phyloP scores from a whole-genome alignment of 2,113 vertebrate species.

The Hiodon alosoides region DNA sequence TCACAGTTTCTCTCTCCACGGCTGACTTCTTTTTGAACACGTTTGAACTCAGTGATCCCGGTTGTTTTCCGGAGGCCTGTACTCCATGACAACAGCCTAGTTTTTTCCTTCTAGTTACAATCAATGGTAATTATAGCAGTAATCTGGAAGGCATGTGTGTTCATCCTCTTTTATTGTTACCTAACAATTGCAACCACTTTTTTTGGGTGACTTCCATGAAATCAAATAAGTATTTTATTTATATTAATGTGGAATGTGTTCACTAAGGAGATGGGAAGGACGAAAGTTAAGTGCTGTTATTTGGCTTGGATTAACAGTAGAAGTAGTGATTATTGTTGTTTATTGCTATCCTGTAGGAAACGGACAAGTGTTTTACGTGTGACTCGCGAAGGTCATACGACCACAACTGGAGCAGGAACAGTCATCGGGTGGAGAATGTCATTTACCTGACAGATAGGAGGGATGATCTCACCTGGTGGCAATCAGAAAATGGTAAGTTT shows the following conservation, averaged over 20 bases:
- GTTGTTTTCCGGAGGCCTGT: slow-evolving; percentile 44
- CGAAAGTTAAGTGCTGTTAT: neutral
- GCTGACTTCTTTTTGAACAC: neutral
- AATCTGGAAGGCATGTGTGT: slow-evolving; percentile 9
- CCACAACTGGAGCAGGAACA: slow-evolving; percentile 45
- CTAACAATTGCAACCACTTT: slow-evolving; percentile 1
- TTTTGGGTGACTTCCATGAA: neutral
- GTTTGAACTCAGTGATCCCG: neutral
- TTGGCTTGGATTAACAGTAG: neutral
- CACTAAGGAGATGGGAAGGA: neutral
- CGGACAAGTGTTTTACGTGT: slow-evolving; percentile 76
- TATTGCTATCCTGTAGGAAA: slow-evolving; percentile 52
- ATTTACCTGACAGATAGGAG: slow-evolving; percentile 60
- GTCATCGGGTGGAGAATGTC: slow-evolving; percentile 76
- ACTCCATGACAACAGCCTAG: slow-evolving; percentile 54
- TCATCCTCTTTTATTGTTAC: slow-evolving; percentile 10
- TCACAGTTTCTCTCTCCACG: neutral
- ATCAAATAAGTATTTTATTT: neutral
- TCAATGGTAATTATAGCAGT: slow-evolving; percentile 30
- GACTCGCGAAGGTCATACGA: slow-evolving; percentile 58
- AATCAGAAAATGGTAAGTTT: slow-evolving; percentile 74
- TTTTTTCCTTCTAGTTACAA: slow-evolving; percentile 47
- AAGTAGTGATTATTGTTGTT: neutral
- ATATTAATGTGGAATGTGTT: neutral
- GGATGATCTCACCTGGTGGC: slow-evolving; percentile 73